phyloP scores from a whole-genome alignment of 2,113 vertebrate genomes.

The Neopipo cinnamomea region DNA sequence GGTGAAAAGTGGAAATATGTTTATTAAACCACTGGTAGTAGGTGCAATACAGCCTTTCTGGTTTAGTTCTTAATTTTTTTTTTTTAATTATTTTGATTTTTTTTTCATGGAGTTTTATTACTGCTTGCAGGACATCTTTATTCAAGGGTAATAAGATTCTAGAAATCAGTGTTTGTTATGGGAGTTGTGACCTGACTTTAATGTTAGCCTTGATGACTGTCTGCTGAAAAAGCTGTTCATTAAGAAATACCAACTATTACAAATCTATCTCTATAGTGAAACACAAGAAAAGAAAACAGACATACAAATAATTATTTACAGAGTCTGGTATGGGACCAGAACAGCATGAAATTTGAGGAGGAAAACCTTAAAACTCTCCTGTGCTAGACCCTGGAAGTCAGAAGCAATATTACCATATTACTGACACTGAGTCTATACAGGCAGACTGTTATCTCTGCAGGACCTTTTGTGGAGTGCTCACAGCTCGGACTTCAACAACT shows the following conservation, averaged over 20 bases:
- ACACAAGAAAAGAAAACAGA: background rate
- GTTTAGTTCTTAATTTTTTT: background rate
- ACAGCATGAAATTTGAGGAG: background rate
- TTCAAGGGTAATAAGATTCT: background rate
- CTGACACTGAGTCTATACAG: no score
- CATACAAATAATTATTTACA: background rate
- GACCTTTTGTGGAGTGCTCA: no score
- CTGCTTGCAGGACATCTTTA: background rate
- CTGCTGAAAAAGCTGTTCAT: background rate
- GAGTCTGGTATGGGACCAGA: background rate
- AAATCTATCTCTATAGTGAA: background rate
- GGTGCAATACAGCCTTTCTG: background rate
- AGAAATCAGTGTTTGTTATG: conserved; percentile 1
- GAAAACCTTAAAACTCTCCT: background rate
- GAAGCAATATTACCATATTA: background rate
- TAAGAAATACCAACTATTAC: background rate
- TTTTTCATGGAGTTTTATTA: background rate
- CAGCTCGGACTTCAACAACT: background rate
- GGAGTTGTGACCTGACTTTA: conserved; percentile 24
- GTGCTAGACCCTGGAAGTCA: background rate
- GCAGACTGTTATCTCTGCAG: background rate
- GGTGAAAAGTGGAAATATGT: background rate
- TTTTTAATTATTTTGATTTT: background rate
- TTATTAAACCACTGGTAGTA: background rate
- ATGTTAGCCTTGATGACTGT: background rate